Evolutionary conservation across 2,888 invertebrate genomes (phyloP).

Genomic region (Clostera curtula): DNA sequence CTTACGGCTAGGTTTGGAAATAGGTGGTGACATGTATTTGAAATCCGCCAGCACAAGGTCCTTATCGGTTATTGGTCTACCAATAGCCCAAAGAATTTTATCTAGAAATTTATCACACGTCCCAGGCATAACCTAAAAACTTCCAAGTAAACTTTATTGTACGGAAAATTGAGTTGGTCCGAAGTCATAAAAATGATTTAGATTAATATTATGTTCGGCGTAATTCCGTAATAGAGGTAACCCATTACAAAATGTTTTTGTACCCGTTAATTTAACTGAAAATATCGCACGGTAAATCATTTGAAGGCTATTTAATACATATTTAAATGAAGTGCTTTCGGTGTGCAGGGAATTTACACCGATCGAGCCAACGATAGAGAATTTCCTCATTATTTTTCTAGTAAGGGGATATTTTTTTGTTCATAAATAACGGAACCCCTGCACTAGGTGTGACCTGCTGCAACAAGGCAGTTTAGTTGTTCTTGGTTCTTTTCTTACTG

Average conservation of each 20-base stretch:
- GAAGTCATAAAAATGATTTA: slow-evolving; percentile 26
- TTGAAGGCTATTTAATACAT: slow-evolving; percentile 41
- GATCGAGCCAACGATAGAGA: slow-evolving; percentile 13
- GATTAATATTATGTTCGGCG: slow-evolving; percentile 18
- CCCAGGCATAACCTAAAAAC: not conserved
- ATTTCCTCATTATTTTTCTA: slow-evolving; percentile 5
- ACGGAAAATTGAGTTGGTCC: slow-evolving; percentile 24
- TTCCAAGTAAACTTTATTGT: slow-evolving; percentile 18
- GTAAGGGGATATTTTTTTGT: no score
- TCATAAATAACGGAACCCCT: no score
- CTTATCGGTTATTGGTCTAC: no score
- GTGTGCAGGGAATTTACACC: slow-evolving; percentile 17
- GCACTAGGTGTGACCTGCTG: no score
- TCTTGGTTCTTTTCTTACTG: no score
- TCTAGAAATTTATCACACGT: no score
- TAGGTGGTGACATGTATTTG: no score
- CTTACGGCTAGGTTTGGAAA: no score
- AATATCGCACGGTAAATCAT: slow-evolving; percentile 39
- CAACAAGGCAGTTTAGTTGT: no score
- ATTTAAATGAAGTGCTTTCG: slow-evolving; percentile 33
- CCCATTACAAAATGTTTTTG: slow-evolving; percentile 23
- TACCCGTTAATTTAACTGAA: slow-evolving; percentile 32
- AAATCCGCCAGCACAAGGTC: no score
- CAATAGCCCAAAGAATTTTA: no score
- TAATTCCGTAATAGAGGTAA: slow-evolving; percentile 28